Conservation (phyloP, 2,113 vertebrate species). For the Oreochromis niloticus region DNA sequence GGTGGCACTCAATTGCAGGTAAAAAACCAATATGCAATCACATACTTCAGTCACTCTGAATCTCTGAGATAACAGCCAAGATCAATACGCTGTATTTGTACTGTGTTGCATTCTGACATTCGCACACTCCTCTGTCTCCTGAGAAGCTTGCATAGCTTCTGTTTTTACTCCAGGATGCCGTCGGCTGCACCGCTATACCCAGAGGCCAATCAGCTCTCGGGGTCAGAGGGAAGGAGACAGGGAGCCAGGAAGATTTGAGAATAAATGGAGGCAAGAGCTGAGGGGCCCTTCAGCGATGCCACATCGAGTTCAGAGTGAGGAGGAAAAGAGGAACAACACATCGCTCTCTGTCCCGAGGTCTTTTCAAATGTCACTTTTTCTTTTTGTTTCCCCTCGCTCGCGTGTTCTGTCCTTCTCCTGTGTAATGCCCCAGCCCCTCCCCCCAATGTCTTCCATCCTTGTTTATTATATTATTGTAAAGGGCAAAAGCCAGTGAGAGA, state of each 20-base stretch:
- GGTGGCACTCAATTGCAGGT: not conserved
- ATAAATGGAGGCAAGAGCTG: constrained; percentile 13
- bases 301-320: constrained; percentile 25
- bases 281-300: constrained; percentile 24
- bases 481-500: not conserved
- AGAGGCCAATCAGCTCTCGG: constrained; percentile 36
- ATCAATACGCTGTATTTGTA: not conserved
- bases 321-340: not conserved
- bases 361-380: constrained; percentile 53
- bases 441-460: not conserved
- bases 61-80: not conserved
- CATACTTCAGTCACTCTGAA: not conserved
- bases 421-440: not conserved
- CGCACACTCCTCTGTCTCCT: not conserved
- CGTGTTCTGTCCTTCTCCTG: constrained; percentile 3
- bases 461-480: constrained; percentile 24
- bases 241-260: constrained; percentile 26
- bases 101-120: not conserved
- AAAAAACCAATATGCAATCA: not conserved
- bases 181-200: not conserved
- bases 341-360: constrained; percentile 22
- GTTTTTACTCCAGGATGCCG: not conserved
- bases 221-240: constrained; percentile 28
- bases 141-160: not conserved
- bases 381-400: not conserved